Evolutionary conservation across 2,113 vertebrate species (phyloP).

Genomic region (Dipodomys spectabilis): DNA sequence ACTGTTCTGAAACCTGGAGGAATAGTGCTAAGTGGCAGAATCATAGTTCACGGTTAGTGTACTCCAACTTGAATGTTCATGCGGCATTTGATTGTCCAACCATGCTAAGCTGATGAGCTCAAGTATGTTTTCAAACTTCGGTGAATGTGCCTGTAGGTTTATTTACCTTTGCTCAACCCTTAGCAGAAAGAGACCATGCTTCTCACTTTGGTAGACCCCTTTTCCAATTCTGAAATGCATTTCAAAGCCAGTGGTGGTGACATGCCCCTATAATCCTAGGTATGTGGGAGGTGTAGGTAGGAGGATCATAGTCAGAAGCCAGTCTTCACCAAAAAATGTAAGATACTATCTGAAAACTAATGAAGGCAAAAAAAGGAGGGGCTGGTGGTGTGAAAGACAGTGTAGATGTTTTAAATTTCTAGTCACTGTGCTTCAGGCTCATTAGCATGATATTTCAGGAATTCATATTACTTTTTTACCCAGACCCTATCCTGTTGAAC

Average conservation of each 20-base stretch:
- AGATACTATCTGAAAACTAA: neutral
- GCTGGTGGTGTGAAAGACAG: too few species aligned
- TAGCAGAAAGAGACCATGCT: neutral
- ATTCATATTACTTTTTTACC: neutral
- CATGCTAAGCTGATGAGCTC: neutral
- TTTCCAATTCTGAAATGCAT: neutral
- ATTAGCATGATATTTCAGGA: neutral
- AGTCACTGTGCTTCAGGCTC: neutral
- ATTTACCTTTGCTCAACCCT: neutral
- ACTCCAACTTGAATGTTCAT: neutral
- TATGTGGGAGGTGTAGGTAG: too few species aligned
- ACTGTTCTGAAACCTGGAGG: neutral
- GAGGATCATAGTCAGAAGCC: too few species aligned
- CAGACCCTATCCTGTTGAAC: neutral
- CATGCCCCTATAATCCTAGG: too few species aligned
- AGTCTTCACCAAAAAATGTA: too few species aligned
- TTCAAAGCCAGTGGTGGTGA: too few species aligned
- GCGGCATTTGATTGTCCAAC: neutral
- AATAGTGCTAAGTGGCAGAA: neutral
- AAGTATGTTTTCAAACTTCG: neutral
- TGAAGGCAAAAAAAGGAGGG: too few species aligned
- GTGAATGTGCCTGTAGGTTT: neutral
- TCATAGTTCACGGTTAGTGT: neutral
- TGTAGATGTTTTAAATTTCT: neutral
- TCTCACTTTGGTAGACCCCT: too few species aligned